Base-by-base conservation (phyloP, 2,797 vertebrate species). In the Syngnathus acus region DNA sequence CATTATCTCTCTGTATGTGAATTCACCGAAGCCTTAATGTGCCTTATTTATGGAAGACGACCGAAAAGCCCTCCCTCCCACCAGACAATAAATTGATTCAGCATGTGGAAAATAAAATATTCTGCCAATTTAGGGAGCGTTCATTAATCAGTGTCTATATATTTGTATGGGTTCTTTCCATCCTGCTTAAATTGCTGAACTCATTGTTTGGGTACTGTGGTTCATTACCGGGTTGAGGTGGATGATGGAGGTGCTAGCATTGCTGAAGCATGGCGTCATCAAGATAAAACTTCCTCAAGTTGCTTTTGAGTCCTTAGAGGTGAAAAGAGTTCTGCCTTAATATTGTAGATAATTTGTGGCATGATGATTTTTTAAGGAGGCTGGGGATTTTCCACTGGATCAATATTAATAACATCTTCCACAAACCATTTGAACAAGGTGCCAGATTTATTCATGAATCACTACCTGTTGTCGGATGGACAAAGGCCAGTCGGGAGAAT, bases 331-430 rank as follows among this genome's bases (percentile, higher is more conserved):
- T 67, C 62, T 78, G 71, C 66, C 67, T 68, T 71, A 75, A 86
- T 79, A 78, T 73, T 79, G 74, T 53, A 80, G 84, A 85, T 88
- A 77, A 84, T 86, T 85, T 82, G 71, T 73, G 68, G 75, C 78
- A 80, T 87, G 79, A 84, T 87, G 86, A 86, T 86, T 88, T 86
- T 83, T 77, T 89, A 90, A 87, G 58, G 89, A 87, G 58, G 73
- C 65, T 64, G 70, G 77, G 81, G 86, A 88, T 84, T 68, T 72
- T 82, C 83, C 74, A 73, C 82, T 74, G 84, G 80, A 83, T 83
- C 64, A 51, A 78, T 70, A 86, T 79, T 65, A 83, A 73, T 65
- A 77, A 77, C 76, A 82, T 51, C 65, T 75, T 71, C 68, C 70
- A 72, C 77, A 73, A 72, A 68, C 77, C 80, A 72, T 81, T 82